Base-by-base conservation (phyloP, 2,113 vertebrate species). In the Cnemophilus loriae region DNA sequence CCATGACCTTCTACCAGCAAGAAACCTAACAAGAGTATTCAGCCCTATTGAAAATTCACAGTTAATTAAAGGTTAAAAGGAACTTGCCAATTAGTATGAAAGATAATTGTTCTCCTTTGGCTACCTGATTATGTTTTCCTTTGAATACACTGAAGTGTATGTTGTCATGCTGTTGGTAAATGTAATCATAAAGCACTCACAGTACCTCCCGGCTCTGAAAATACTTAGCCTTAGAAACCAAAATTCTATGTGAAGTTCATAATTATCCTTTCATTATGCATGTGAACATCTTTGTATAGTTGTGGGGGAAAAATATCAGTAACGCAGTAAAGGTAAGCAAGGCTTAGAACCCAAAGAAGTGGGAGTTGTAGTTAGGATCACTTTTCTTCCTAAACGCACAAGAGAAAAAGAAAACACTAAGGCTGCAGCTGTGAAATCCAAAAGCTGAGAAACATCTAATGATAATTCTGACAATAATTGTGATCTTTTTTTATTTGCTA, bases 21-120 rank as follows among this genome's bases (percentile, higher is more conserved):
- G 96, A 94, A 90, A 94, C 89, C 94, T 95, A 97, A 91, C 89
- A 95, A 80, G 91, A 70, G 73, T 85, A 93, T 95, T 95, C 91
- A 91, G 71, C 87, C 71, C 81, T 79, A 98, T 92, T 97, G 97
- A 96, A 96, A 97, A 97, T 97, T 97, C 97, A 95, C 73, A 97
- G 91, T 85, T 98, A 98, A 98, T 98, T 97, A 98, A 98, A 98
- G 97, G 97, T 98, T 97, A 98, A 98, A 96, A 91, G 93, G 70
- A 91, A 97, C 84, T 97, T 97, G 92, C 95, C 97, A 97, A 97
- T 98, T 98, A 98, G 95, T 89, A 94, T 97, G 95, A 97, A 97
- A 97, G 95, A 96, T 97, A 97, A 98, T 97, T 95, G 90, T 96
- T 94, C 95, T 97, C 95, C 96, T 97, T 97, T 97, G 97, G 96